Evolutionary conservation across 1,140 invertebrate genomes (phyloP).

Genomic region (Drosophila murphyi): DNA sequence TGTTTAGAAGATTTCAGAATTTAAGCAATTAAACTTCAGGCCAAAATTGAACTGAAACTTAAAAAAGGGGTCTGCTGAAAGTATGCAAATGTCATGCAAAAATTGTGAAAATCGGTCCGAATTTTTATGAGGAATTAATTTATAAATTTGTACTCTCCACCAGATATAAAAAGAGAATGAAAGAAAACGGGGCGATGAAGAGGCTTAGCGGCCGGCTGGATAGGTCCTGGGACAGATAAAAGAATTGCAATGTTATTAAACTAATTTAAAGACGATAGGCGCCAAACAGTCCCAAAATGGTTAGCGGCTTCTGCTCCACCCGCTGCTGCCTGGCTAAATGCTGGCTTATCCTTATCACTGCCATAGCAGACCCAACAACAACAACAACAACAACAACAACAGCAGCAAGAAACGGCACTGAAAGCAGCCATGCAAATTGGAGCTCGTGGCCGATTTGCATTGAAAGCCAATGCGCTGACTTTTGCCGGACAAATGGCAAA

Average conservation of each 20-base stretch:
- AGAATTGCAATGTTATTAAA: constrained; percentile 73
- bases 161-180: neutral
- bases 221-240: constrained; percentile 36
- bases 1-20: no score
- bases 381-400: neutral
- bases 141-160: constrained; percentile 6
- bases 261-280: constrained; percentile 80
- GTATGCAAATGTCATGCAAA: constrained; percentile 1
- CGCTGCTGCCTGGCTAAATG: constrained; percentile 21
- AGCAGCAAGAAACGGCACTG: neutral
- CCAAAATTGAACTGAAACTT: no score
- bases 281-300: constrained; percentile 19
- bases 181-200: constrained; percentile 14
- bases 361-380: constrained; percentile 44
- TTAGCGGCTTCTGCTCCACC: constrained; percentile 1
- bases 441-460: constrained; percentile 69
- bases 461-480: constrained; percentile 74
- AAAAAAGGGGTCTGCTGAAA: neutral
- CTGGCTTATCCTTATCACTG: constrained; percentile 67
- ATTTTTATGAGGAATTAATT: constrained; percentile 15
- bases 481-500: constrained; percentile 62
- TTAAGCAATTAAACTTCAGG: no score
- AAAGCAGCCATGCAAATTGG: constrained; percentile 72
- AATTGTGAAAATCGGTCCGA: neutral
- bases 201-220: constrained; percentile 24